Evolutionary conservation across 2,797 vertebrate species (phyloP).

Genomic region (Sebastes cheni): DNA sequence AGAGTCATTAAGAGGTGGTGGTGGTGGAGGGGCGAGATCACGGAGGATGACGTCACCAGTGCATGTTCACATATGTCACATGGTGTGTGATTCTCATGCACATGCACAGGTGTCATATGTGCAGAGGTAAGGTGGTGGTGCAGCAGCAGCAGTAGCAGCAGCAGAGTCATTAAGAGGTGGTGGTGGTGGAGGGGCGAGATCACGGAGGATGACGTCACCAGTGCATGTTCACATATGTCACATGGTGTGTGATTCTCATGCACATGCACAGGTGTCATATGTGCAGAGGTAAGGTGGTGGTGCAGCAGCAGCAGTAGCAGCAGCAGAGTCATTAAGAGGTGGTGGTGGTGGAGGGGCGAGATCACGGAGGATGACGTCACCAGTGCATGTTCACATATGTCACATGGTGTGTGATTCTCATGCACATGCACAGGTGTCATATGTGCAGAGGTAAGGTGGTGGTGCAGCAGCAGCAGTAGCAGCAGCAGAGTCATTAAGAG

Average conservation of each 20-base stretch:
- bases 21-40: not conserved
- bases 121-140: not conserved
- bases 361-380: slow-evolving; percentile 51
- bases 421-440: slow-evolving; percentile 27
- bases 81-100: slow-evolving; percentile 20
- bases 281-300: not conserved
- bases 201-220: no score
- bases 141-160: slow-evolving; percentile 4
- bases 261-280: no score
- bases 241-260: no score
- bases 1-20: slow-evolving; percentile 49
- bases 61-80: slow-evolving; percentile 23
- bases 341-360: not conserved
- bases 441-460: not conserved
- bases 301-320: slow-evolving; percentile 11
- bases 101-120: slow-evolving; percentile 9
- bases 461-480: slow-evolving; percentile 5
- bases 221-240: no score
- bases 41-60: slow-evolving; percentile 51
- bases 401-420: slow-evolving; percentile 6
- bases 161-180: slow-evolving; percentile 50
- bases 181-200: not conserved
- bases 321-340: slow-evolving; percentile 41
- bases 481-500: slow-evolving; percentile 52
- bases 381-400: slow-evolving; percentile 27